phyloP scores from a whole-genome alignment of 2,113 vertebrate species.

The Numenius arquata region DNA sequence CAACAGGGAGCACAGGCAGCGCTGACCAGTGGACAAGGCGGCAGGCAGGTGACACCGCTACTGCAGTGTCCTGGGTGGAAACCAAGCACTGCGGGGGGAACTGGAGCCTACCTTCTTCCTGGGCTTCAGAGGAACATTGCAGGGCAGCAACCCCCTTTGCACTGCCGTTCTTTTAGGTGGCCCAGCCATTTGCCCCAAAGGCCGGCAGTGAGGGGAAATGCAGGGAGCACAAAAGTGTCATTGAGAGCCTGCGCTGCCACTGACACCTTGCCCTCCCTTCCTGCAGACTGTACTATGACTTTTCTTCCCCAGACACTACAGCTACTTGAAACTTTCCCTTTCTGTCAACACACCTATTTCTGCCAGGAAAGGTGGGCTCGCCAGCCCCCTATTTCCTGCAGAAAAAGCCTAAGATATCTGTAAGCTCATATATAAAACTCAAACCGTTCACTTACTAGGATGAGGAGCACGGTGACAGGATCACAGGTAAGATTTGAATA shows the following conservation, averaged over 20 bases:
- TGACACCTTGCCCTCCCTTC: accelerated
- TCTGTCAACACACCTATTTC: not conserved
- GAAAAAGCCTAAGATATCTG: not conserved
- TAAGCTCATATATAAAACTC: not conserved
- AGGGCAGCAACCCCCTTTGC: accelerated
- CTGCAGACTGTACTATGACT: not conserved
- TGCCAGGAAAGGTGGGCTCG: too few relatives aligned
- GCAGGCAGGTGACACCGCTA: not conserved
- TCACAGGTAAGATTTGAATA: not conserved
- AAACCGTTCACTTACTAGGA: not conserved
- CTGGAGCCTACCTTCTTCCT: not conserved
- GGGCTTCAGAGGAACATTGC: not conserved
- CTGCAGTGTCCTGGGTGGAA: not conserved
- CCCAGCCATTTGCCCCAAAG: not conserved
- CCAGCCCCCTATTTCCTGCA: not conserved
- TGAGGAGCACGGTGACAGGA: not conserved
- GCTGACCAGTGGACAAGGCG: not conserved
- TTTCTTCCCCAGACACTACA: not conserved
- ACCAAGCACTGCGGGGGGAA: not conserved
- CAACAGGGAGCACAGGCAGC: not conserved
- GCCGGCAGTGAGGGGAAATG: not conserved
- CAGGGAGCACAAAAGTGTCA: not conserved
- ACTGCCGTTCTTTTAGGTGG: not conserved
- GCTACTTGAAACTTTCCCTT: not conserved
- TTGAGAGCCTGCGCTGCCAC: not conserved